phyloP scores from a whole-genome alignment of 2,797 vertebrate species.

The Acrossocheilus wenchowensis region DNA sequence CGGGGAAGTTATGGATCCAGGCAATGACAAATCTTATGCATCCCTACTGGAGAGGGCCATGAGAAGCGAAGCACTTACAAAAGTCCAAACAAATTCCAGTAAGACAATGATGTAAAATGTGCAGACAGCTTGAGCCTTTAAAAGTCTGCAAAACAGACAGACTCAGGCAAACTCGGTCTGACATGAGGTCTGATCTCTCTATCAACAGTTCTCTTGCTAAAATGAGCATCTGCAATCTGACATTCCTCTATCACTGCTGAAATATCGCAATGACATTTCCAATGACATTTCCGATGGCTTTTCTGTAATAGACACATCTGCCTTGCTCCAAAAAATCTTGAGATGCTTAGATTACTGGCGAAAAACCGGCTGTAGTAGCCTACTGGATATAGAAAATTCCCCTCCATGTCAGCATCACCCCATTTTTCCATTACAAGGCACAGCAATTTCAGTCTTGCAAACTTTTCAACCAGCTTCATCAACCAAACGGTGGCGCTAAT shows the following conservation, averaged over 20 bases:
- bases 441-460: neutral
- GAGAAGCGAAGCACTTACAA: constrained; percentile 5
- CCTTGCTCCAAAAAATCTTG: neutral
- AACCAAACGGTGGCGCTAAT: constrained; percentile 40
- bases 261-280: neutral
- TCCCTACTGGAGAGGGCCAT: neutral
- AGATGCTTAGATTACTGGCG: neutral
- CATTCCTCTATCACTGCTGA: constrained; percentile 26
- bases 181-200: neutral
- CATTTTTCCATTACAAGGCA: constrained; percentile 40
- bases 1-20: constrained; percentile 24
- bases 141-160: neutral
- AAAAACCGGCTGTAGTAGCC: neutral
- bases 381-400: neutral
- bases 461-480: neutral
- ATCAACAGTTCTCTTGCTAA: neutral
- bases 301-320: neutral
- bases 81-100: constrained; percentile 7
- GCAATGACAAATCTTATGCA: constrained; percentile 39
- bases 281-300: neutral
- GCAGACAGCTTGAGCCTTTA: constrained; percentile 4
- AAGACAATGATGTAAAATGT: neutral
- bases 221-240: constrained; percentile 5
- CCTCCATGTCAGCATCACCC: constrained; percentile 10
- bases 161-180: constrained; percentile 18